Base-by-base conservation (phyloP, 2,888 invertebrate species). In the Druceiella hillmani region DNA sequence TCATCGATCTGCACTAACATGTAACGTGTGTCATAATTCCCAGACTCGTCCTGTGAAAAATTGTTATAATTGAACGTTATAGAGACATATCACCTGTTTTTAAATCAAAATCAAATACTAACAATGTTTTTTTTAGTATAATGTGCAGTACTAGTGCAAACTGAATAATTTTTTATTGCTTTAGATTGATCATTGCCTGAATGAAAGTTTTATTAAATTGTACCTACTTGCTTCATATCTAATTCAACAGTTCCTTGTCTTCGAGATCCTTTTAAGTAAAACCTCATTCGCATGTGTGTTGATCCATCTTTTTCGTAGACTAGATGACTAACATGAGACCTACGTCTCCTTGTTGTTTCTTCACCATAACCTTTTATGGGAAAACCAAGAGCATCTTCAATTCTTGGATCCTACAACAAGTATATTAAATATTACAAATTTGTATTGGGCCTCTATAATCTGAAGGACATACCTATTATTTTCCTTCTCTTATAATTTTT, bases 331-430 rank as follows among this genome's bases (percentile, higher is more conserved):
- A 91, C 86, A 69, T 90, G 90, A 46, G 86, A 80, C 27, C 91
- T 73, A 44, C 92, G 72, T 25, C 94, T 83, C 48, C 93, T 72
- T 12, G 86, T 74, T 1, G 84, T 85, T 58, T 88, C 87, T 61
- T 93, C 92, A 0, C 94, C 94, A 62, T 79, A 89, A 2, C 87
- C 88, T 60, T 85, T 91, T 17, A 95, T 86, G 4, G 93, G 92
- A 43, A 81, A 72, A n/a, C 95, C 95, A 36, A 94, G 66, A n/a
- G 82, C 76, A 63, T 91, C 87, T 53, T 81, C 76, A 2, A 94
- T 76, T 54, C 83, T 74, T 3, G 79, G 69, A 64, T 92, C 83
- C 66, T 76, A 36, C 12, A 58, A 59, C 29, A 25, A 39, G 17
- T 16, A 13, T 33, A 3, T 15, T 25, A 6, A n/a, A n/a, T n/a